Conservation (phyloP, 2,888 invertebrate genomes). For the Ectemnius cavifrons region DNA sequence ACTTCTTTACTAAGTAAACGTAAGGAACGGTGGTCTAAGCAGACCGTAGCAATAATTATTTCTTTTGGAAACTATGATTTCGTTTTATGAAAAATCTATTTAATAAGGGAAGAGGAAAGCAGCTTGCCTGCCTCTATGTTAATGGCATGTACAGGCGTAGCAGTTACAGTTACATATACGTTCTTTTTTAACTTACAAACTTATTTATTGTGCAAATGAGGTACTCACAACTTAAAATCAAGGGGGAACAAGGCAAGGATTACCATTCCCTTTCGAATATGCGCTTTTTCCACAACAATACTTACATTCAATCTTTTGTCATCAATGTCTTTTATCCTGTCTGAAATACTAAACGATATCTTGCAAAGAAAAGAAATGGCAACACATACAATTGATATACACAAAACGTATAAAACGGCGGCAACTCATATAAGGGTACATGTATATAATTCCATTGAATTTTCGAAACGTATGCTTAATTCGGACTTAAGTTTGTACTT, state of each 20-base stretch:
- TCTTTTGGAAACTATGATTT: too few species aligned
- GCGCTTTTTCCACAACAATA: slow-evolving; percentile 30
- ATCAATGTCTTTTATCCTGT: slow-evolving; percentile 29
- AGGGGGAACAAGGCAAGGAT: too few species aligned
- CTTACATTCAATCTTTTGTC: slow-evolving; percentile 43
- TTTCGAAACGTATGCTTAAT: too few species aligned
- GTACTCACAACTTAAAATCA: too few species aligned
- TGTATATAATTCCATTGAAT: slow-evolving; percentile 14
- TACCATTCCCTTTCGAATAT: slow-evolving; percentile 15
- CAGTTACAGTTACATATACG: too few species aligned
- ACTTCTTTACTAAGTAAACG: slow-evolving; percentile 17
- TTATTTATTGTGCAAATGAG: too few species aligned
- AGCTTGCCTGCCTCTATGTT: neutral
- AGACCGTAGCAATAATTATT: neutral
- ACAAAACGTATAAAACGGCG: slow-evolving; percentile 20
- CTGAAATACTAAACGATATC: slow-evolving; percentile 37
- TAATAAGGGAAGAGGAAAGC: neutral
- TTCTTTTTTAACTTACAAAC: too few species aligned
- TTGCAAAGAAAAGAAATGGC: slow-evolving; percentile 37
- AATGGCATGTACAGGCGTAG: too few species aligned
- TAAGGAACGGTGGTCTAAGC: slow-evolving; percentile 19
- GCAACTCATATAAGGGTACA: slow-evolving; percentile 19
- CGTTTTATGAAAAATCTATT: too few species aligned
- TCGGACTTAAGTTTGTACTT: too few species aligned
- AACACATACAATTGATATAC: slow-evolving; percentile 35